Conservation (phyloP, 2,113 vertebrate genomes). For the Zapus hudsonius region DNA sequence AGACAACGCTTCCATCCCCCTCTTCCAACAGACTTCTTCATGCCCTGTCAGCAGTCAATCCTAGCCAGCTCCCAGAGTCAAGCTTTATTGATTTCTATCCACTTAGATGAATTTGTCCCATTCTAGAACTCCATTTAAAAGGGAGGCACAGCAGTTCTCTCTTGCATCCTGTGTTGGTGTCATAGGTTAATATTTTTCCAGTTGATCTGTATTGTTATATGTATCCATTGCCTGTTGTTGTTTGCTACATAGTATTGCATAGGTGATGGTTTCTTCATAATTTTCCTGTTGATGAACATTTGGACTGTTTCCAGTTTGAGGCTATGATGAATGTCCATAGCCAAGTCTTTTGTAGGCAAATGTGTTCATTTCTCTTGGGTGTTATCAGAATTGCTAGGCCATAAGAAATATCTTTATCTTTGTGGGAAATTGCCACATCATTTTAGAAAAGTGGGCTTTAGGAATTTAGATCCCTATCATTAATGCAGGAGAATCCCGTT, state of each 20-base stretch:
- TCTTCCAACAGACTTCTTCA: neutral
- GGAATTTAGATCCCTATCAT: neutral
- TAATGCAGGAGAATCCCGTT: neutral
- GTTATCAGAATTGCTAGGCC: neutral
- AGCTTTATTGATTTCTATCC: conserved; percentile 59
- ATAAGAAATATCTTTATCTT: conserved; percentile 25
- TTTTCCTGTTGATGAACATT: neutral
- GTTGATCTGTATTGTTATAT: neutral
- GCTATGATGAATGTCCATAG: neutral
- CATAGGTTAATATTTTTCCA: neutral
- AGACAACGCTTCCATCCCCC: neutral
- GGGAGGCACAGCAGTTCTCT: neutral
- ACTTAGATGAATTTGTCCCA: conserved; percentile 24
- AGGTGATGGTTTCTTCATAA: neutral
- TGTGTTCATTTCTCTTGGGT: conserved; percentile 35
- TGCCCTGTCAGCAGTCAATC: neutral
- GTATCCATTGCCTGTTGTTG: neutral
- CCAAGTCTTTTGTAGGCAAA: neutral
- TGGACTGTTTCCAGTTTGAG: conserved; percentile 1
- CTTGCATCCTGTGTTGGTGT: neutral
- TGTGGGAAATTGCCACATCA: neutral
- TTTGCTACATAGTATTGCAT: neutral
- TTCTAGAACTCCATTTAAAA: conserved; percentile 30
- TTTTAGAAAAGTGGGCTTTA: neutral
- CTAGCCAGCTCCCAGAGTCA: conserved; percentile 38